Conservation (phyloP, 2,888 invertebrate genomes). For the Auanema freiburgensis region DNA sequence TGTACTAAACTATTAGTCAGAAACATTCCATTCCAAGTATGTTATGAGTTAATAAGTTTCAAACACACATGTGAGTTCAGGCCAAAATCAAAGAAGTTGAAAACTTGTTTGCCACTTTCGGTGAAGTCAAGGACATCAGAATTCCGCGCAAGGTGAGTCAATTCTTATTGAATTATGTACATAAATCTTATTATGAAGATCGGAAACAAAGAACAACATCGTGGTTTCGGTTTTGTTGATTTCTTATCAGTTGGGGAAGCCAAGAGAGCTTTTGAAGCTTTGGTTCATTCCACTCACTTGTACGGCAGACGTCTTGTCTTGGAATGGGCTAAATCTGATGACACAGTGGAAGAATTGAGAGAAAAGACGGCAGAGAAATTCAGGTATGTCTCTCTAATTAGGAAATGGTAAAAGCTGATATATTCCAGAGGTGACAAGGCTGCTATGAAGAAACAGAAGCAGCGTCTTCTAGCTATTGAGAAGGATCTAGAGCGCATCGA, state of each 20-base stretch:
- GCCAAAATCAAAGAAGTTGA: slow-evolving; percentile 64
- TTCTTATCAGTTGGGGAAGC: slow-evolving; percentile 79
- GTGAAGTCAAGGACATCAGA: slow-evolving; percentile 84
- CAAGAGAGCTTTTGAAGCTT: slow-evolving; percentile 83
- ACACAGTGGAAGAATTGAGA: slow-evolving; percentile 77
- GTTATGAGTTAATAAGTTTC: background rate
- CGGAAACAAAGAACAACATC: slow-evolving; percentile 70
- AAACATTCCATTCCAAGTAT: slow-evolving; percentile 87
- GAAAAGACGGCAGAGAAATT: slow-evolving; percentile 54
- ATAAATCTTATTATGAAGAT: slow-evolving; percentile 20
- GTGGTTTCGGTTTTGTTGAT: slow-evolving; percentile 96
- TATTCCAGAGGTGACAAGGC: slow-evolving; percentile 17
- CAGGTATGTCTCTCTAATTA: slow-evolving; percentile 28
- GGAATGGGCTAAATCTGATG: slow-evolving; percentile 86
- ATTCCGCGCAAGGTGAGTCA: slow-evolving; percentile 81
- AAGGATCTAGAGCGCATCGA: slow-evolving; percentile 14
- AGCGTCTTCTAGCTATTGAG: slow-evolving; percentile 15
- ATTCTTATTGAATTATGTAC: background rate
- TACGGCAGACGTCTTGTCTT: slow-evolving; percentile 90
- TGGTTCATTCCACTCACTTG: slow-evolving; percentile 89
- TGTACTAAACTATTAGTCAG: slow-evolving; percentile 84
- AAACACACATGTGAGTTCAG: slow-evolving; percentile 18
- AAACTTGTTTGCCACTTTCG: slow-evolving; percentile 77
- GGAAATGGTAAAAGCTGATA: too few species aligned
- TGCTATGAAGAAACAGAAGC: slow-evolving; percentile 14